Base-by-base conservation (phyloP, 2,113 vertebrate genomes). In the Felis chaus region DNA sequence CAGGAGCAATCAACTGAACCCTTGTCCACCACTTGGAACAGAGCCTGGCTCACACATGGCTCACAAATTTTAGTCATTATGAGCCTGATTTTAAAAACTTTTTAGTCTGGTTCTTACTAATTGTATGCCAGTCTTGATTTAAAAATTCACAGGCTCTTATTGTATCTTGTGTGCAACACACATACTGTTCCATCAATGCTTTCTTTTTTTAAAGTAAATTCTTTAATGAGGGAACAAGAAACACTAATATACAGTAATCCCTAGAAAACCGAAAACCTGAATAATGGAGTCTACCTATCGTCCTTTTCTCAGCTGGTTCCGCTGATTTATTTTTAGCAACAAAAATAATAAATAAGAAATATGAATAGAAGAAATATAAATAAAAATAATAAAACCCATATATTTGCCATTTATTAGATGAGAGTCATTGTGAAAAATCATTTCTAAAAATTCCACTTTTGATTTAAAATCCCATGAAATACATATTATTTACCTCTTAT, bases 361-460 rank as follows among this genome's bases (percentile, higher is more conserved):
- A 74, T 74, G 41, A 74, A 41, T 41, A 74, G 27, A 23, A 74
- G 41, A 74, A 61, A 61, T 61, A 31, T 48, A 48, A 78, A 78
- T 48, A 78, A 31, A 48, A 29, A 78, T 74, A 76, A 36, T 29
- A 71, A 36, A n/a, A 78, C 31, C 3, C 27, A 39, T 53, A 25
- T 63, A 13, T n/a, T 95, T 9, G 14, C 11, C 7, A 50, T 48
- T 84, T 80, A 71, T 71, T 68, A 68, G 5, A 48, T 48, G 29
- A 27, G 6, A 83, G 2, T 73, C 45, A 79, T 29, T 65, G 5
- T 82, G 41, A 95, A 80, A 94, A 91, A n/a, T 69, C 23, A 97
- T 78, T 79, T 88, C n/a, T 11, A 92, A 63, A 91, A 33, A 94
- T 76, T 53, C 79, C 50, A 91, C 31, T 89, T 97, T 48, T 55